Conservation (phyloP, 2,113 vertebrate genomes). For the Zootoca vivipara region DNA sequence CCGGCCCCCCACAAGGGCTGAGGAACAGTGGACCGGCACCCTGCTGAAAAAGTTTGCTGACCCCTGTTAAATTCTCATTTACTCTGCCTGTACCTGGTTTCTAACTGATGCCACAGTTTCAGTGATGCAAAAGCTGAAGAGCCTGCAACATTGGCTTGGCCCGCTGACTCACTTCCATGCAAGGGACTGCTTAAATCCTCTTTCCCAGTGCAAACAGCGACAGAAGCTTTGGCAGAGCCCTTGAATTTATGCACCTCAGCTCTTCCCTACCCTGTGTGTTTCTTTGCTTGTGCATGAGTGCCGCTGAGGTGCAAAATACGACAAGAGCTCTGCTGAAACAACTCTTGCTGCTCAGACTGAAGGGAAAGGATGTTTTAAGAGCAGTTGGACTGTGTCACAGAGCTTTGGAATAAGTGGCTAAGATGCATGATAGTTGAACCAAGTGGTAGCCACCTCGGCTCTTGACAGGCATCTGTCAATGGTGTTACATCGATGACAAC, state of each 20-base stretch:
- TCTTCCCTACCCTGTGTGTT: not conserved
- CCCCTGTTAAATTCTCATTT: too few relatives aligned
- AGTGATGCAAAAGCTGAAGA: not conserved
- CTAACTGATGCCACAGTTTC: not conserved
- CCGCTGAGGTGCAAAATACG: too few relatives aligned
- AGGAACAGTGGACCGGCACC: too few relatives aligned
- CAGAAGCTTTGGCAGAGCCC: not conserved
- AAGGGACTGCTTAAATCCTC: not conserved
- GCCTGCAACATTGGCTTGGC: not conserved
- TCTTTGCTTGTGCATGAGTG: not conserved
- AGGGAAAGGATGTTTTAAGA: not conserved
- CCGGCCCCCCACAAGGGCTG: too few relatives aligned
- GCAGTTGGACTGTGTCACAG: not conserved
- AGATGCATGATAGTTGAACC: not conserved
- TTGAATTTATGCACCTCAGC: not conserved
- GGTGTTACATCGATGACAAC: not conserved
- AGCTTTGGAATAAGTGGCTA: not conserved
- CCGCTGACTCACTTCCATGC: not conserved
- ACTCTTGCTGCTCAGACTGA: not conserved
- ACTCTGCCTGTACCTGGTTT: not conserved
- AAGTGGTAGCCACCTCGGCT: too few relatives aligned
- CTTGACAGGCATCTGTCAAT: not conserved
- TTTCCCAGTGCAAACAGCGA: not conserved
- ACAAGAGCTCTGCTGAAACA: not conserved
- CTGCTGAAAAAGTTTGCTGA: too few relatives aligned